Base-by-base conservation (phyloP, 2,888 invertebrate genomes). In the Plagodis pulveraria region DNA sequence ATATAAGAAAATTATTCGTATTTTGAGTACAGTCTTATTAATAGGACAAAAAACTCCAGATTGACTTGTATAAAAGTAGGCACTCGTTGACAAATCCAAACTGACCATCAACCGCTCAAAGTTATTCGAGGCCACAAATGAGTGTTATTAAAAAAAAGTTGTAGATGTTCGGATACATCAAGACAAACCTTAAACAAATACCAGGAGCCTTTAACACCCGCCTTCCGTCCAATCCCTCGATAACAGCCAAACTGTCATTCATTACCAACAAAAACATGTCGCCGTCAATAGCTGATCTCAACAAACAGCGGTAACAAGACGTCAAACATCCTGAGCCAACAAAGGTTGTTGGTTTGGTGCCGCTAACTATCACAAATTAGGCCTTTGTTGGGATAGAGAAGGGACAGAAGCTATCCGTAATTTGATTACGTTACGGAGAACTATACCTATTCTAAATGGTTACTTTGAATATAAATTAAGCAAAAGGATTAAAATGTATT, bases 301-400 rank as follows among this genome's bases (percentile, higher is more conserved):
- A 56, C 45, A 64, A 68, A 68, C 66, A 64, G 50, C 64, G 50
- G 65, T 72, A 73, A 73, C 73, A 71, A 72, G 67, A 50, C 56
- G 48, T 62, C 57, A 67, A 67, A 66, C 70, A 69, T 68, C 70
- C 72, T 67, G 69, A 64, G 55, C 58, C 60, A 71, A 73, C 68
- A 72, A 43, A 43, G 51, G 62, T 50, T 60, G 60, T 60, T 60
- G 55, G 44, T 56, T 41, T 32, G 22, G 48, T 22, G 53, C 63
- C 67, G 58, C 58, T 68, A 62, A 64, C 63, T 68, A 64, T 61
- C 66, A 63, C 66, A 64, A 66, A 68, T 68, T 68, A 68, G 66
- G 64, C 60, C 61, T 61, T 64, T 49, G 49, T 56, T 35, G 40
- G 5, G 35, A 22, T 50, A 56, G 50, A 8, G 56, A 56, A 36